Evolutionary conservation across 2,113 vertebrate genomes (phyloP), one percentile per base, ranked within the genome.

Genomic region (Catharus fuscescens): DNA sequence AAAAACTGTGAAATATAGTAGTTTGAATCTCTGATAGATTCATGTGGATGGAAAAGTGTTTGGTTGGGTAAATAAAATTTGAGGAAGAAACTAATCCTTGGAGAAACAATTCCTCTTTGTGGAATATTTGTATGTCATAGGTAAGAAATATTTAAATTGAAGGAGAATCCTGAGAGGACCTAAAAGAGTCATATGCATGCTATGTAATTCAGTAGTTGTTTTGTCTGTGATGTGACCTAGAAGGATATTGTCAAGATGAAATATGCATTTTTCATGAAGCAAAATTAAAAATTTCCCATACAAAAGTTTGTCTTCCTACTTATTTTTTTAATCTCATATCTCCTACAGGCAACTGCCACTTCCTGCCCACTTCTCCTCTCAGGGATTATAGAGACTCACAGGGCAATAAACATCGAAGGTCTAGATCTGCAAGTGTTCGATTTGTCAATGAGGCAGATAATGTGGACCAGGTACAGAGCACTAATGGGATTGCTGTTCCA

Each of bases 311-410:
- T 88, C 34, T 91, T 80, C 18, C 16, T 67, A 9, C 77, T 70
- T 50, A 8, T 78, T 77, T n/a, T 79, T 83, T 90, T 79, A 28
- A 9, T 94, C 29, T 96, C 26, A 86, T 92, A 69, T n/a, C 74
- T 87, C 88, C 57, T 97, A n/a, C 97, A 99, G 98, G 98, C 12
- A 97, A 89, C 34, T 93, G 32, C 38, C 97, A 77, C 78, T 98
- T 99, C 88, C 81, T 96, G 69, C 98, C 99, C 65, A 99, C 99
- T 44, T 99, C 99, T 85, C 98, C 99, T 47, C 98, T 99, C 86
- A 98, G 95, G 95, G 98, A 98, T 92, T 98, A 98, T 57, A 94
- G 91, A 67, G 95, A 93, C 64, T 38, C 85, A 10, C 95, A 94
- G 67, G 85, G 96, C 26, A 89, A 84, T 45, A 97, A 95, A 65